Percentiles rank a stretch among this genome's conserved stretches.
These are phyloP conservation scores for Chalcis sispes DNA, from an alignment of 2,888 invertebrate genomes.

Conservation along the genomic window DNA sequence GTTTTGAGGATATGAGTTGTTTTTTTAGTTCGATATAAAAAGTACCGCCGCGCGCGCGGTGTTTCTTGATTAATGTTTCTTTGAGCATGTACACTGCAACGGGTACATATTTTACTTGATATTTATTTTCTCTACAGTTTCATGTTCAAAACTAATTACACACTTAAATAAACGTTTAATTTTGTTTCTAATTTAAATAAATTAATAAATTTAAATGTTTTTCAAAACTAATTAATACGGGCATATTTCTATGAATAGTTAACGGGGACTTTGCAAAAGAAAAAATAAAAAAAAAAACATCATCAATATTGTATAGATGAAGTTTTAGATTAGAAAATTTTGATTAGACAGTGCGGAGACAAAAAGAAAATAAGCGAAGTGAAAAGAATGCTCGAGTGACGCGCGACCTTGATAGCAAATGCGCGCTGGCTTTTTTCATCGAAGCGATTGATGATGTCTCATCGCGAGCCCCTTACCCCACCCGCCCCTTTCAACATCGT, in stretches of 20 bases:
- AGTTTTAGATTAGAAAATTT: constrained; percentile 14
- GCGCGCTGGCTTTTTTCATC: constrained; percentile 2
- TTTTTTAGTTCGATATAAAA: constrained; percentile 41
- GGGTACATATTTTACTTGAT: no score
- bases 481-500: constrained; percentile 32
- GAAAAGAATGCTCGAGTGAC: constrained; percentile 28
- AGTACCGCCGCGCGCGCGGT: no score
- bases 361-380: constrained; percentile 14
- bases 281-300: not conserved
- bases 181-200: no score
- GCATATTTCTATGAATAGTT: no score
- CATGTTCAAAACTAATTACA: no score
- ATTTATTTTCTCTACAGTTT: no score
- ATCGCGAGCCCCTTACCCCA: constrained; percentile 36
- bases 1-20: not conserved
- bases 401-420: constrained; percentile 25
- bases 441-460: constrained; percentile 40
- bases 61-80: no score
- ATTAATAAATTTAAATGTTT: no score
- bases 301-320: not conserved
- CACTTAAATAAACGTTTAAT: no score
- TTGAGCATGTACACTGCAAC: no score
- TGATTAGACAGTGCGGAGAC: constrained; percentile 21
- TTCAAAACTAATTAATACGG: no score
- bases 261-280: no score